phyloP scores from a whole-genome alignment of 2,113 vertebrate species.

The Bubo blakistoni region DNA sequence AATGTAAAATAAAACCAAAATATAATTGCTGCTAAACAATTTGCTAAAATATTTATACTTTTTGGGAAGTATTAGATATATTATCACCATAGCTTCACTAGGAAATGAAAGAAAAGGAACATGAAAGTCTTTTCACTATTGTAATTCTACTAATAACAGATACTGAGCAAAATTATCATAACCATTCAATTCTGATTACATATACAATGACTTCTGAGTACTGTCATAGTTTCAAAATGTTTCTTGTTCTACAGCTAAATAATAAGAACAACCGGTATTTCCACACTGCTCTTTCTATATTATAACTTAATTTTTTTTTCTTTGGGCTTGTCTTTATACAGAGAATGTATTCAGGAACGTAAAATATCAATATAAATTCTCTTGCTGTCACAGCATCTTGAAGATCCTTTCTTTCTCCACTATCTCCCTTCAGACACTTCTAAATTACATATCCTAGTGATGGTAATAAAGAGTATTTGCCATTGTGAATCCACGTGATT shows the following conservation, averaged over 20 bases:
- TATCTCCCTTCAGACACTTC: not conserved
- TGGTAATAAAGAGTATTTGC: not conserved
- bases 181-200: not conserved
- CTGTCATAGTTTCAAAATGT: not conserved
- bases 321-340: not conserved
- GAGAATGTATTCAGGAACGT: not conserved
- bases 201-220: not conserved
- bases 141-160: not conserved
- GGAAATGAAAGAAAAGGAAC: not conserved
- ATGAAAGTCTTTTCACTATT: not conserved
- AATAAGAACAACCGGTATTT: not conserved
- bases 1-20: not conserved
- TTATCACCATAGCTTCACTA: not conserved
- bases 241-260: not conserved
- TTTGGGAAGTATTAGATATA: not conserved
- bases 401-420: not conserved
- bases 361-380: not conserved
- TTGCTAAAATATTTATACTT: not conserved
- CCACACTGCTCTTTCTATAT: not conserved
- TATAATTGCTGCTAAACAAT: not conserved
- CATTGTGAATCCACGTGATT: not conserved
- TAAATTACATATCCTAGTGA: not conserved
- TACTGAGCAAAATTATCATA: not conserved
- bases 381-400: not conserved
- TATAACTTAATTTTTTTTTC: not conserved